Percentiles rank a stretch among this genome's conserved stretches.
phyloP scores from a whole-genome alignment of 2,888 invertebrate genomes.

The Cantharis flavilabris region DNA sequence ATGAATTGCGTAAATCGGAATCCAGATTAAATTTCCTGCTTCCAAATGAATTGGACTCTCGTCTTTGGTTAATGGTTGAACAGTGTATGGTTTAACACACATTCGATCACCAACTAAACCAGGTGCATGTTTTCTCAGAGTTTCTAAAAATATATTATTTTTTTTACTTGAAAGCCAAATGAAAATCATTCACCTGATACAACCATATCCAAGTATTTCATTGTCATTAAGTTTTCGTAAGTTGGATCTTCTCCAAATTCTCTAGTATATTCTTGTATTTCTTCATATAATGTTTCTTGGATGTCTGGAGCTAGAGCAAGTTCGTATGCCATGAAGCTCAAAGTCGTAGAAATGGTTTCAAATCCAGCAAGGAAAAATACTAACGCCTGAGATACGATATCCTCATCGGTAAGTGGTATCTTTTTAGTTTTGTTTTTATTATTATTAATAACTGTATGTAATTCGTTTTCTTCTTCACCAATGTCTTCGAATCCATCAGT shows the following conservation, averaged over 20 bases:
- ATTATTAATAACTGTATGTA: not conserved
- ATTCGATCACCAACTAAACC: slow-evolving; percentile 58
- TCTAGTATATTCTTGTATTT: not conserved
- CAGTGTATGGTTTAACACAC: slow-evolving; percentile 60
- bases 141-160: slow-evolving; percentile 56
- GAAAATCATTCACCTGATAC: not conserved
- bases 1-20: slow-evolving; percentile 54
- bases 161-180: not conserved
- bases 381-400: not conserved
- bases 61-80: slow-evolving; percentile 57
- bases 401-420: not conserved
- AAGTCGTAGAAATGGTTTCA: not conserved
- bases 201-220: not conserved
- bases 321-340: not conserved
- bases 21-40: slow-evolving; percentile 45
- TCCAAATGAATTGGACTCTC: slow-evolving; percentile 37
- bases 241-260: not conserved
- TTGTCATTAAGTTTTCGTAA: not conserved
- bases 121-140: slow-evolving; percentile 63
- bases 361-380: not conserved
- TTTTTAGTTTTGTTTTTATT: not conserved
- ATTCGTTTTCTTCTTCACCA: not conserved
- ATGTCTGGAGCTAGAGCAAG: not conserved
- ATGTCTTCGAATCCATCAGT: not conserved
- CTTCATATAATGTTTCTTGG: not conserved